Evolutionary conservation across 2,888 invertebrate genomes (phyloP), one percentile per base, ranked within the genome.

Genomic region (Agonopterix arenella): DNA sequence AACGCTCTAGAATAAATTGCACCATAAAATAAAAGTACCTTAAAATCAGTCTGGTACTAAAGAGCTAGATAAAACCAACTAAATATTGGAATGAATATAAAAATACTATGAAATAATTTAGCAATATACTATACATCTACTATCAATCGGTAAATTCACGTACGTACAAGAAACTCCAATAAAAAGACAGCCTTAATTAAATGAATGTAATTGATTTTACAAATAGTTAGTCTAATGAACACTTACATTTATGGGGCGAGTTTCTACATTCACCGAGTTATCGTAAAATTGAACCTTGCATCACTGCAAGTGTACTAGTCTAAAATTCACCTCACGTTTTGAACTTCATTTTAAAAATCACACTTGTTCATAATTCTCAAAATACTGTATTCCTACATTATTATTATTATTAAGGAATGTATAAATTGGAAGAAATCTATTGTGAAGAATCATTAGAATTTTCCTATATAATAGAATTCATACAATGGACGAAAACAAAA

Each of bases 41-140:
- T 80, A 76, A 89, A 89, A 89, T 89, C 88, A 88, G 88, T 88
- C 89, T 88, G 88, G 88, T 89, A 88, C 88, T 80, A 79, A 85
- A 81, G 78, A 80, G 80, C 80, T 84, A 83, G 73, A 73, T 70
- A 76, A 78, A 78, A 80, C 66, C 71, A 82, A 84, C 76, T 72
- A 74, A 76, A 28, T 28, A 80, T 72, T 81, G 84, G 84, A 86
- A 86, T 88, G 80, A 85, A 85, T 88, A 88, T 82, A 88, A 86
- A 80, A 88, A 89, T 88, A 88, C 84, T 84, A 85, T 84, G 73
- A 88, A 86, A 85, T 80, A 86, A 86, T 85, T 88, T 86, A 79
- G 84, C 79, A 81, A 82, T 84, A 80, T 77, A 66, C 70, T 70
- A 70, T 71, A 82, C 63, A 68, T 67, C 69, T 80, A 82, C 72